A percentile compares a stretch with the other conserved stretches of the same genome.
Conservation (phyloP, 2,888 invertebrate genomes). For the Colostygia pectinataria region DNA sequence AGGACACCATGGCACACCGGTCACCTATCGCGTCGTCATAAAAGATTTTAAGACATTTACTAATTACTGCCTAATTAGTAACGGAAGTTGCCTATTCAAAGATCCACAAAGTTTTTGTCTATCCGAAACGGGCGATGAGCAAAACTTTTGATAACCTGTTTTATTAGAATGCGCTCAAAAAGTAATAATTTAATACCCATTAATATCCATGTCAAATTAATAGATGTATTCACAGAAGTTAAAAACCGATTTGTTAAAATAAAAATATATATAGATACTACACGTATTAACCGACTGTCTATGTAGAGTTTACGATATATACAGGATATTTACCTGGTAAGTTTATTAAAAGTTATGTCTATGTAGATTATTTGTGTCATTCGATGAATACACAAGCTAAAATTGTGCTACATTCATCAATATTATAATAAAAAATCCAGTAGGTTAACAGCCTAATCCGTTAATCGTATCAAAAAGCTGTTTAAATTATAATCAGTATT, state of each 20-base stretch:
- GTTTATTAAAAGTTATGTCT: no score
- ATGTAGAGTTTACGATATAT: constrained; percentile 8
- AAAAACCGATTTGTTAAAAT: constrained; percentile 7
- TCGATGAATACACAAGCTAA: neutral
- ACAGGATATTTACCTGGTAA: no score
- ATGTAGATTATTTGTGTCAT: constrained; percentile 16
- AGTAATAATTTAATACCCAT: neutral
- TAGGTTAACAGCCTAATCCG: constrained; percentile 31
- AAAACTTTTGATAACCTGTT: no score
- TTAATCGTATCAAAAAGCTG: constrained; percentile 7
- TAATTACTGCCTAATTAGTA: no score
- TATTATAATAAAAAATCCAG: constrained; percentile 22
- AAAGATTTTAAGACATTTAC: no score
- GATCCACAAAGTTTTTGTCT: no score
- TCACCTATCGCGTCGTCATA: no score
- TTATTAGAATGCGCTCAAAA: neutral
- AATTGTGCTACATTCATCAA: constrained; percentile 18
- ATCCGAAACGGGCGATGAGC: no score
- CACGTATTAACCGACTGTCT: neutral
- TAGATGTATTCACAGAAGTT: constrained; percentile 6
- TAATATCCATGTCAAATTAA: constrained; percentile 1
- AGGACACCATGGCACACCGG: no score
- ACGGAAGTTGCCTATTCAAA: no score
- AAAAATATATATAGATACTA: no score
- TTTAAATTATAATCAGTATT: constrained; percentile 6